Evolutionary conservation across 2,797 vertebrate species (phyloP).

Genomic region (Gambusia yucatana): DNA sequence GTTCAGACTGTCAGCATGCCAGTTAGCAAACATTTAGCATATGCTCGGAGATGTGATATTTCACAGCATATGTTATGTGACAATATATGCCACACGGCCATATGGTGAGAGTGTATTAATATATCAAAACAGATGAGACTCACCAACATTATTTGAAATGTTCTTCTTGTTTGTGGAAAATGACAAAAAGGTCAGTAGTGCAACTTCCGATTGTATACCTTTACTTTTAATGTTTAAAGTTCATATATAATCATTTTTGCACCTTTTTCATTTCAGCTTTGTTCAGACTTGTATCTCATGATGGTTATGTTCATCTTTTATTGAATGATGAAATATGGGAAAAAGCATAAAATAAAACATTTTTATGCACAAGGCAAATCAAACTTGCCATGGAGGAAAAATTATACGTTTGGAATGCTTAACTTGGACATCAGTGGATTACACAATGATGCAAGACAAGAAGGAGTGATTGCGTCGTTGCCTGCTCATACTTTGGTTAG

Average conservation of each 20-base stretch:
- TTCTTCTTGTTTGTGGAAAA: conserved; percentile 2
- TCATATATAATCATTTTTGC: not conserved
- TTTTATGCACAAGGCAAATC: not conserved
- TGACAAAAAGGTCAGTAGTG: not conserved
- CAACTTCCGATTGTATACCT: not conserved
- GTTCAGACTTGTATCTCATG: not conserved
- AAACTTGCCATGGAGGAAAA: not conserved
- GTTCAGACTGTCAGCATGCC: conserved; percentile 13
- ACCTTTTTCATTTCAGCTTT: not conserved
- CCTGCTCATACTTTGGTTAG: not conserved
- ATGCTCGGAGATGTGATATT: conserved; percentile 10
- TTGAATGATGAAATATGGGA: not conserved
- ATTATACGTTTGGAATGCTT: not conserved
- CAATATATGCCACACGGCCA: conserved; percentile 10
- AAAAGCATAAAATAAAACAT: not conserved
- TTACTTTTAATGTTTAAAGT: not conserved
- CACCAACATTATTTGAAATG: not conserved
- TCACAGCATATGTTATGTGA: conserved; percentile 21
- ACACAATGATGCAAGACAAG: not conserved
- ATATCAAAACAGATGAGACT: conserved; percentile 12
- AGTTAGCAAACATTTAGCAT: conserved; percentile 13
- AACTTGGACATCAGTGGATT: not conserved
- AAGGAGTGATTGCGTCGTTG: not conserved
- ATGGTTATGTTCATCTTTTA: not conserved
- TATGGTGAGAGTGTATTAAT: conserved; percentile 15